Evolutionary conservation across 2,888 invertebrate genomes (phyloP).

Genomic region (Drosophila barbarae): DNA sequence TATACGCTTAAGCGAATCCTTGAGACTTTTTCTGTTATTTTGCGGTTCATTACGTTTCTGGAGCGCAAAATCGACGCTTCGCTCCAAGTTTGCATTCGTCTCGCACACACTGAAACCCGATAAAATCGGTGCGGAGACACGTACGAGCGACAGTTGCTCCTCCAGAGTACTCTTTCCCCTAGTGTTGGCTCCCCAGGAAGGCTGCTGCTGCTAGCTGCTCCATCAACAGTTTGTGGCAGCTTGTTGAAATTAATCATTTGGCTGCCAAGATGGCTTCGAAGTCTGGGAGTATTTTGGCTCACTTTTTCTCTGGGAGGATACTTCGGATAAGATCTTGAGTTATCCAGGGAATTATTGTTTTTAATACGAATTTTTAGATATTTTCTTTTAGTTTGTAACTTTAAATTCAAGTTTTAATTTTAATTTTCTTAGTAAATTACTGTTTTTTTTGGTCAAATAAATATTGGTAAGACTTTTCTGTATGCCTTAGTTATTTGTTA

Average conservation of each 20-base stretch:
- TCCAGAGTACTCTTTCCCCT: conserved; percentile 4
- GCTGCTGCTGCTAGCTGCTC: conserved; percentile 25
- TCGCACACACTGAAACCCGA: conserved; percentile 51
- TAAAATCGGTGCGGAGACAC: conserved; percentile 54
- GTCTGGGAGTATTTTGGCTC: background rate
- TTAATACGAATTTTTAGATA: background rate
- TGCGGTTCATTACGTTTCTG: conserved; percentile 63
- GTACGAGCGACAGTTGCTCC: conserved; percentile 48
- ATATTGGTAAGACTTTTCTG: background rate
- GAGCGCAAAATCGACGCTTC: conserved; percentile 64
- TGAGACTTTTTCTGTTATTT: conserved; percentile 48
- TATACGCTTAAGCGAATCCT: conserved; percentile 15
- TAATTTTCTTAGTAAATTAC: background rate
- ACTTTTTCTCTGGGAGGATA: background rate
- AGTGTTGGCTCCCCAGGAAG: conserved; percentile 3
- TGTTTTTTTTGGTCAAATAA: background rate
- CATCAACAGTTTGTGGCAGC: conserved; percentile 64
- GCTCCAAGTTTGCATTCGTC: conserved; percentile 64
- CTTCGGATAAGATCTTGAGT: background rate
- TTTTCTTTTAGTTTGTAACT: background rate
- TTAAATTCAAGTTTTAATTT: background rate
- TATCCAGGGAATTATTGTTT: background rate
- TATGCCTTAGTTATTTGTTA: background rate
- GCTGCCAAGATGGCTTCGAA: conserved; percentile 51
- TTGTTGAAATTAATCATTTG: conserved; percentile 73